Percentiles rank a stretch among this genome's conserved stretches.
Evolutionary conservation across 2,797 vertebrate species (phyloP).

Genomic region (Pseudopleuronectes americanus): DNA sequence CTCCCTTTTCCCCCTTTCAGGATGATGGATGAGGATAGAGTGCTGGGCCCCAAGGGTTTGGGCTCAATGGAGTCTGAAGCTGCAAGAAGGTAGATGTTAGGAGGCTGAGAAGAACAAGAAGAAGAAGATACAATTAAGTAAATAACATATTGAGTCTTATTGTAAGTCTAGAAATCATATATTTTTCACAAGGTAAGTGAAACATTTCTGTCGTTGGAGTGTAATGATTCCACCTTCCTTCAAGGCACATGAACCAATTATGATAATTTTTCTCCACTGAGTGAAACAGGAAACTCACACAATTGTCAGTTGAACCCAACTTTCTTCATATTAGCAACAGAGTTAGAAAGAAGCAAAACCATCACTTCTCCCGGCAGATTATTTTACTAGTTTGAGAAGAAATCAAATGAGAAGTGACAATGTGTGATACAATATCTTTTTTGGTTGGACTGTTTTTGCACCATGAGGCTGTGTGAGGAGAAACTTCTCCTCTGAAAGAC

Average conservation of each 20-base stretch:
- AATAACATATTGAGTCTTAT: slow-evolving; percentile 44
- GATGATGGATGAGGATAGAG: slow-evolving; percentile 78
- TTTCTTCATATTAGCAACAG: slow-evolving; percentile 19
- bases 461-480: neutral
- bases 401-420: slow-evolving; percentile 1
- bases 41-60: slow-evolving; percentile 56
- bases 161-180: slow-evolving; percentile 22
- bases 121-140: slow-evolving; percentile 12
- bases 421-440: slow-evolving; percentile 6
- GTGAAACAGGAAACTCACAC: slow-evolving; percentile 23
- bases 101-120: neutral
- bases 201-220: slow-evolving; percentile 2
- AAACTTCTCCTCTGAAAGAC: neutral
- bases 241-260: slow-evolving; percentile 17
- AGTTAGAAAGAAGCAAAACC: slow-evolving; percentile 11
- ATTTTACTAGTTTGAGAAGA: slow-evolving; percentile 19
- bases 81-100: slow-evolving; percentile 23
- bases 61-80: slow-evolving; percentile 70
- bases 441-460: slow-evolving; percentile 18
- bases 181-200: slow-evolving; percentile 21
- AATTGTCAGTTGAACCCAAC: slow-evolving; percentile 30
- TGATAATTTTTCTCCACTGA: neutral
- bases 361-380: slow-evolving; percentile 14
- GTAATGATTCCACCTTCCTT: slow-evolving; percentile 15
- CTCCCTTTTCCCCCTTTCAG: slow-evolving; percentile 60